Conservation (phyloP, 1,140 invertebrate genomes). For the Sycophaga agraensis region DNA sequence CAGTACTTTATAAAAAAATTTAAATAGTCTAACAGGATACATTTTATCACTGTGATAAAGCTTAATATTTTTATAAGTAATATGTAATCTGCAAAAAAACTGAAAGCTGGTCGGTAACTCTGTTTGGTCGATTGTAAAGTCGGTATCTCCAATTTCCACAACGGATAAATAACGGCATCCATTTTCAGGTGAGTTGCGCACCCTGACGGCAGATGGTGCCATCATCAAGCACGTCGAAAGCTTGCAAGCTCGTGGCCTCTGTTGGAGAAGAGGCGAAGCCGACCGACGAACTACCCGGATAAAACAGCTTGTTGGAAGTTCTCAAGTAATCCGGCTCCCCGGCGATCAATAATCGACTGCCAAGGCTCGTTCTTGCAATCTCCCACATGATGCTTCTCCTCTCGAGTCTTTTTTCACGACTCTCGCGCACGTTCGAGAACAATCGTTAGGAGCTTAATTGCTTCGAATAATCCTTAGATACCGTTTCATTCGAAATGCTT, state of each 20-base stretch:
- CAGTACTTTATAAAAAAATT: too few species aligned
- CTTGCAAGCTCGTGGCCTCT: conserved; percentile 41
- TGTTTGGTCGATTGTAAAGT: too few species aligned
- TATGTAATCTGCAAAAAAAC: not conserved
- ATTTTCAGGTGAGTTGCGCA: not conserved
- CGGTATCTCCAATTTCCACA: not conserved
- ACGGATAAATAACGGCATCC: not conserved
- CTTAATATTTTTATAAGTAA: too few species aligned
- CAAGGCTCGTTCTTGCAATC: not conserved
- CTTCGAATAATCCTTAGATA: not conserved
- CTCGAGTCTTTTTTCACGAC: too few species aligned
- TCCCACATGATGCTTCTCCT: conserved; percentile 4
- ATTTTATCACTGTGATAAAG: too few species aligned
- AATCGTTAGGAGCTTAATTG: not conserved
- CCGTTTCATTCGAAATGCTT: too few species aligned
- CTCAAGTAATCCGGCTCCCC: too few species aligned
- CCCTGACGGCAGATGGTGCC: conserved; percentile 22
- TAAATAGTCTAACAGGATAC: too few species aligned
- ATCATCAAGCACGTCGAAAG: not conserved
- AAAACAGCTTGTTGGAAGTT: conserved; percentile 49
- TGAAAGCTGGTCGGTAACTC: not conserved
- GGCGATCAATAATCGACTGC: conserved; percentile 41
- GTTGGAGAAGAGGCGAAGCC: conserved; percentile 27
- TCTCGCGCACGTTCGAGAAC: not conserved
- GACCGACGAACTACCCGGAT: conserved; percentile 27